Percentiles rank a stretch among this genome's conserved stretches.
These are phyloP conservation scores for Heterodera schachtii DNA, from an alignment of 1,140 invertebrate species.

Conservation along the genomic window DNA sequence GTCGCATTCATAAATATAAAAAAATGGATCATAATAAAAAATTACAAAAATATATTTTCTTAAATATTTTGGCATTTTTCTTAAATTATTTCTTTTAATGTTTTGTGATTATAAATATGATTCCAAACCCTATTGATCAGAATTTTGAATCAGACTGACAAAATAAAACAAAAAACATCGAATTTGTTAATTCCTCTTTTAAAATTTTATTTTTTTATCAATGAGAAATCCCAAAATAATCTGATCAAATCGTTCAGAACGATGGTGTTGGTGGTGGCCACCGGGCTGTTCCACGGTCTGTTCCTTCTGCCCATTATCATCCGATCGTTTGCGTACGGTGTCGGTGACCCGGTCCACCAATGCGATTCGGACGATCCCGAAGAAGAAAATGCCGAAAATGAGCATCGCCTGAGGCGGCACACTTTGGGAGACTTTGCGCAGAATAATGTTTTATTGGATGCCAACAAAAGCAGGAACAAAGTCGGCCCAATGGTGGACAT, in stretches of 20 bases:
- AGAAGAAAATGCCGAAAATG: neutral
- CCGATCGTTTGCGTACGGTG: constrained; percentile 56
- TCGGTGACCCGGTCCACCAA: neutral
- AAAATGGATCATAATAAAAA: no score
- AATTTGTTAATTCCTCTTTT: neutral
- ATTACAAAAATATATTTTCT: no score
- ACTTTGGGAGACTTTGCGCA: neutral
- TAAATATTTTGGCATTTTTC: no score
- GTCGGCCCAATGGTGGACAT: neutral
- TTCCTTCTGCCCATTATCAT: constrained; percentile 64
- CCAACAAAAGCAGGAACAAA: neutral
- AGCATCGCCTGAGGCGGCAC: neutral
- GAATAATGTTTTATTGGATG: neutral
- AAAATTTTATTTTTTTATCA: neutral
- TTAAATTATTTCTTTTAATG: no score
- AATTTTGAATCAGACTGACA: no score
- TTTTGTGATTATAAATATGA: no score
- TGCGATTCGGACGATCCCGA: neutral
- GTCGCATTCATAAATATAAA: no score
- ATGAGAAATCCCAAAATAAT: no score
- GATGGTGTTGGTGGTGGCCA: constrained; percentile 59
- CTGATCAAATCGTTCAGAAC: constrained; percentile 39
- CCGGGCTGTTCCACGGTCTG: constrained; percentile 63
- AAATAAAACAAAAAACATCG: neutral
- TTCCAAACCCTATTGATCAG: no score